Evolutionary conservation across 2,888 invertebrate species (phyloP).

Genomic region (Calameuta filiformis): DNA sequence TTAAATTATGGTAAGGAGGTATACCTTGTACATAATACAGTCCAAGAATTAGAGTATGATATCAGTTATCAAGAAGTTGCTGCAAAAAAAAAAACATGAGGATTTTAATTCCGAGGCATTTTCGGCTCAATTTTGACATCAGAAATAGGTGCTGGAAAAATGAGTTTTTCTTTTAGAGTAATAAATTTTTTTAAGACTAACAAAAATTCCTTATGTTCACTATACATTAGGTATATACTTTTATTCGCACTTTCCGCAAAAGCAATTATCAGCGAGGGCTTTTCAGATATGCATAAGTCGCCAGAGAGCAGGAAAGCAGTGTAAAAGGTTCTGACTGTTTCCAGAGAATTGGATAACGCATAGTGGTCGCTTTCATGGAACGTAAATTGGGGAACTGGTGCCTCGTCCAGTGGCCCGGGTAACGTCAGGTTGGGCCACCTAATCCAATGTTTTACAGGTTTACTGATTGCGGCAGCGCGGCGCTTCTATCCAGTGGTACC

Average conservation of each 20-base stretch:
- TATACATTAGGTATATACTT: not conserved
- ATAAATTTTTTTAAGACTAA: no score
- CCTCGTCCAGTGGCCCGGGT: conserved; percentile 27
- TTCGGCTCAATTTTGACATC: no score
- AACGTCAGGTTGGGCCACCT: conserved; percentile 48
- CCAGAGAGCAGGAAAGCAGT: not conserved
- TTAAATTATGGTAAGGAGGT: no score
- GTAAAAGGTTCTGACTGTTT: conserved; percentile 27
- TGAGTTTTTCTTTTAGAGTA: no score
- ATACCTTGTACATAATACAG: no score
- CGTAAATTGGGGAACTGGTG: conserved; percentile 39
- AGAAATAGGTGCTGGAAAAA: no score
- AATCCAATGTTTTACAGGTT: conserved; percentile 59
- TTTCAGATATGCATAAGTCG: not conserved
- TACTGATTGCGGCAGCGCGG: conserved; percentile 53
- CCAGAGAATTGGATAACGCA: conserved; percentile 39
- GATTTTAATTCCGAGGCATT: no score
- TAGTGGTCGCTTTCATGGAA: conserved; percentile 22
- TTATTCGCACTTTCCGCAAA: not conserved
- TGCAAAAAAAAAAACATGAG: no score
- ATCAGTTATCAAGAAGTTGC: no score
- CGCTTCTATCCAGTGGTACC: conserved; percentile 19
- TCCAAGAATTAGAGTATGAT: no score
- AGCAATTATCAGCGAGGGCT: not conserved
- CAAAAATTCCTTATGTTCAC: no score